These are phyloP conservation scores for Phenacoccus solenopsis DNA, from an alignment of 1,140 invertebrate genomes.

Conservation along the genomic window DNA sequence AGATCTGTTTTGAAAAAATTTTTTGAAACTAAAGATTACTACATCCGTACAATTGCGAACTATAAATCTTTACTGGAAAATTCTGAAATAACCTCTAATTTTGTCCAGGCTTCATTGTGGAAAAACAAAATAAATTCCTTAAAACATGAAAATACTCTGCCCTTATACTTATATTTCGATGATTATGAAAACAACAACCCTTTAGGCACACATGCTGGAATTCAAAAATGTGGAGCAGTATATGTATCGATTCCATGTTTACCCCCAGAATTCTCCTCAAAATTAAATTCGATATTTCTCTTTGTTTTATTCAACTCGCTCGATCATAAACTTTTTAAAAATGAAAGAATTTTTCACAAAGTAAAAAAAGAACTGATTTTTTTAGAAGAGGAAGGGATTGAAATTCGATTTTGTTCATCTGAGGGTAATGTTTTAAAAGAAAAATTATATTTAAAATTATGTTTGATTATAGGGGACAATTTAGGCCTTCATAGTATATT, in stretches of 20 bases:
- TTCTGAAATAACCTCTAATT: slow-evolving; percentile 21
- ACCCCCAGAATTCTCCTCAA: slow-evolving; percentile 26
- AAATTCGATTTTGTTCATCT: too few species aligned
- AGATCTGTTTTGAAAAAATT: neutral
- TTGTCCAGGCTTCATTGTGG: slow-evolving; percentile 30
- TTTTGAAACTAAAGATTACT: neutral
- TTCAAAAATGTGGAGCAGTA: slow-evolving; percentile 29
- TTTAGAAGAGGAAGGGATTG: slow-evolving; percentile 29
- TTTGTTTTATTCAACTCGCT: slow-evolving; percentile 27
- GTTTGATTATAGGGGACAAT: too few species aligned
- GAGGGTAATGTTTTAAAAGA: too few species aligned
- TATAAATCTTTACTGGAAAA: neutral
- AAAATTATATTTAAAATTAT: too few species aligned
- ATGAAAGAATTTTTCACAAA: slow-evolving; percentile 26
- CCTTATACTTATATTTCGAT: slow-evolving; percentile 30
- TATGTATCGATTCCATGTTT: slow-evolving; percentile 29
- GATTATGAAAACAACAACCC: slow-evolving; percentile 32
- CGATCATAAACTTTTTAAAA: slow-evolving; percentile 27
- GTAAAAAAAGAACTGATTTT: slow-evolving; percentile 28
- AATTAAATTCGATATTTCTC: slow-evolving; percentile 31
- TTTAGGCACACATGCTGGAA: slow-evolving; percentile 28
- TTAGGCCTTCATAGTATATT: too few species aligned
- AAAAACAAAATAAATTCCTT: slow-evolving; percentile 23
- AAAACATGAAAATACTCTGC: slow-evolving; percentile 27
- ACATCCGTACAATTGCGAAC: neutral